A percentile compares a stretch with the other conserved stretches of the same genome.
Evolutionary conservation across 2,888 invertebrate species (phyloP).

Genomic region (Hydraecia micacea): DNA sequence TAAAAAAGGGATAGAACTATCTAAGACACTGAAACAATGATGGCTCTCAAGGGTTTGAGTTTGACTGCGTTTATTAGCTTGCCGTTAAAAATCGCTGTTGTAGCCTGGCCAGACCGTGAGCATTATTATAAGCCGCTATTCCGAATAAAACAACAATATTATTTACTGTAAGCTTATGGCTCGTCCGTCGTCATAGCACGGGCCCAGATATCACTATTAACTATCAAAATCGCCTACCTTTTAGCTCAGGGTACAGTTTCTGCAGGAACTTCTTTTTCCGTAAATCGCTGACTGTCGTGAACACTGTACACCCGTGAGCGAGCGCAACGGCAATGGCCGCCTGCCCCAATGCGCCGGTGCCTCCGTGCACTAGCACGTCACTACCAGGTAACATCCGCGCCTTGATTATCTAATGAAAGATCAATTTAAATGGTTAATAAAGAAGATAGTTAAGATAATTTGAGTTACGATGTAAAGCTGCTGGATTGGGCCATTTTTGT

Average conservation of each 20-base stretch:
- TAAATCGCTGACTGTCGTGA: constrained; percentile 73
- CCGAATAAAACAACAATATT: background rate
- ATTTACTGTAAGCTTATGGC: background rate
- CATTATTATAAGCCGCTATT: background rate
- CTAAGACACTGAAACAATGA: no score
- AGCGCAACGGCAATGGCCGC: constrained; percentile 71
- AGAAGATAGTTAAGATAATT: no score
- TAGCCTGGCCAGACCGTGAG: rapidly evolving
- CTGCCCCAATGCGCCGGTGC: constrained; percentile 66
- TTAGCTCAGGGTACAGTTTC: constrained; percentile 71
- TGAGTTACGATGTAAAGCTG: no score
- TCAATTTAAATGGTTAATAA: background rate
- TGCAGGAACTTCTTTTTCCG: constrained; percentile 70
- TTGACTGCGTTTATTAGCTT: no score
- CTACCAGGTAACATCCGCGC: background rate
- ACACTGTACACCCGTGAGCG: constrained; percentile 66
- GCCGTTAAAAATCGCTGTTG: background rate
- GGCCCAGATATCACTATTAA: background rate
- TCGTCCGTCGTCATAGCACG: no score
- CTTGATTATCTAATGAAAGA: constrained; percentile 25
- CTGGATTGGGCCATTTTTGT: no score
- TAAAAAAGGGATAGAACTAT: background rate
- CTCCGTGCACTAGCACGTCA: constrained; percentile 48
- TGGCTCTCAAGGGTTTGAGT: no score
- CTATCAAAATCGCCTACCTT: constrained; percentile 55